Evolutionary conservation across 2,113 vertebrate species (phyloP).

Genomic region (Upupa epops): DNA sequence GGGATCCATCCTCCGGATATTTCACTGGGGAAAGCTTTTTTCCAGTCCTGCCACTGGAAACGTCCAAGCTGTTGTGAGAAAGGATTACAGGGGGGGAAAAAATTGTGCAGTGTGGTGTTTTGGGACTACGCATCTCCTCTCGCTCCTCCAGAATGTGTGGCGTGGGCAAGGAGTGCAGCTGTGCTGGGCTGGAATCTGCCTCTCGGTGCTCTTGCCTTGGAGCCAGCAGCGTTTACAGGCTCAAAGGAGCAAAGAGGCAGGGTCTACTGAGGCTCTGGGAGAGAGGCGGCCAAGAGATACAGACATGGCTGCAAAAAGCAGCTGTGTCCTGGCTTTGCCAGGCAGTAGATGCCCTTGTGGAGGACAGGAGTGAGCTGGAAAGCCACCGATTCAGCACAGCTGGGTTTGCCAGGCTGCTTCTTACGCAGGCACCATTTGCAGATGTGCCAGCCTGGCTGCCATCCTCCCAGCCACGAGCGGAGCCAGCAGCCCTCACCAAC

Average conservation of each 20-base stretch:
- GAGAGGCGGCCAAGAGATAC: not conserved
- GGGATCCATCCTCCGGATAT: not conserved
- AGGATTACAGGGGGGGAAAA: not conserved
- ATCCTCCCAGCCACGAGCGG: accelerated
- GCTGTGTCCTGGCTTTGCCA: not conserved
- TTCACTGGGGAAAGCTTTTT: not conserved
- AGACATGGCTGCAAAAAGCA: not conserved
- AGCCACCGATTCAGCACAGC: not conserved
- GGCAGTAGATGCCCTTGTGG: not conserved
- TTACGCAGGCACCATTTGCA: not conserved
- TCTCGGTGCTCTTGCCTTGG: not conserved
- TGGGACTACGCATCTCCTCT: not conserved
- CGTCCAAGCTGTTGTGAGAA: not conserved
- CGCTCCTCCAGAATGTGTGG: not conserved
- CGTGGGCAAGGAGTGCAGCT: not conserved
- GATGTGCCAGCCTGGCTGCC: conserved; percentile 5
- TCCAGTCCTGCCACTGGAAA: not conserved
- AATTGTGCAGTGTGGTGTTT: not conserved
- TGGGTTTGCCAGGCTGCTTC: conserved; percentile 2
- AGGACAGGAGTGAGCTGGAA: not conserved
- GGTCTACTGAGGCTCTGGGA: not conserved
- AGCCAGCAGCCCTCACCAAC: not conserved
- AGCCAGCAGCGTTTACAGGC: not conserved
- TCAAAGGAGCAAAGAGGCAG: not conserved
- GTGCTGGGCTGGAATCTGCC: not conserved